phyloP scores from a whole-genome alignment of 2,888 invertebrate genomes.

The Rhopalosiphum nymphaeae region DNA sequence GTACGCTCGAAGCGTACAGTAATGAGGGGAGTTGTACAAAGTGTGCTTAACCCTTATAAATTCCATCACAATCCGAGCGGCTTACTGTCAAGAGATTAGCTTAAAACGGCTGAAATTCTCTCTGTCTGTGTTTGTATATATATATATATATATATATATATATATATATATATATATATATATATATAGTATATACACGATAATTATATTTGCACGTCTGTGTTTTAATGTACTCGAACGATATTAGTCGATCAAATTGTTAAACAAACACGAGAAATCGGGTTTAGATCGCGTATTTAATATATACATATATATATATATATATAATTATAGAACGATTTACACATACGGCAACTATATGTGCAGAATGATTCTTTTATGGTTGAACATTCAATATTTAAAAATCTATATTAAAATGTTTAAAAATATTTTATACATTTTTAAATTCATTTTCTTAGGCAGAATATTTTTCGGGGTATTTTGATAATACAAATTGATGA shows the following conservation, averaged over 20 bases:
- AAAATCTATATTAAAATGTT: too few species aligned
- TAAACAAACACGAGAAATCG: neutral
- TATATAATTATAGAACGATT: neutral
- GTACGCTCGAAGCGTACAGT: conserved; percentile 17
- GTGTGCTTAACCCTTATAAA: conserved; percentile 42
- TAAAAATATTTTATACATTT: too few species aligned
- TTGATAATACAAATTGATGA: too few species aligned
- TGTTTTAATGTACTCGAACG: neutral
- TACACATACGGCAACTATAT: neutral
- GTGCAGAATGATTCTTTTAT: too few species aligned
- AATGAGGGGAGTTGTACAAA: conserved; percentile 42
- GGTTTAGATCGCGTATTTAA: neutral
- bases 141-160: neutral
- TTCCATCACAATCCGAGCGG: conserved; percentile 42
- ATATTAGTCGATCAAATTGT: neutral
- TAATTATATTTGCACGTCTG: conserved; percentile 25
- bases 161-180: neutral
- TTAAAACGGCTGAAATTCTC: conserved; percentile 32
- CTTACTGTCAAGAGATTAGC: conserved; percentile 51
- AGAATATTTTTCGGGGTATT: too few species aligned
- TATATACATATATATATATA: neutral
- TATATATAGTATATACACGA: too few species aligned
- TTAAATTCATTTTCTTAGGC: too few species aligned
- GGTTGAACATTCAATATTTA: too few species aligned
- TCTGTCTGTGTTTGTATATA: neutral